These are phyloP conservation scores for Sipha maydis DNA, from an alignment of 2,888 invertebrate genomes.

Conservation along the genomic window DNA sequence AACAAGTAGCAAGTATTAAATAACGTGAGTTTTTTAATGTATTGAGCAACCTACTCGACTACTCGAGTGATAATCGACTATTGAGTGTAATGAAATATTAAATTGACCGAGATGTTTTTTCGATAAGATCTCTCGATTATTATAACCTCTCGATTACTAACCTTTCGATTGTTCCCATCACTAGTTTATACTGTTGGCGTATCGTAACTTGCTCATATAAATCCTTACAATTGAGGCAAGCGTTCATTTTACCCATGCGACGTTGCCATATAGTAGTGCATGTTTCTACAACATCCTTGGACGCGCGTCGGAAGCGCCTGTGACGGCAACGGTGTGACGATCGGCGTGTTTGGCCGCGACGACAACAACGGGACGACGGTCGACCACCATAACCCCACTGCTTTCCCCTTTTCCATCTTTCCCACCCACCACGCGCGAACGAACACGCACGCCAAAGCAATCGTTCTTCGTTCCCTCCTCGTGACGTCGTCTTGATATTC, in stretches of 20 bases:
- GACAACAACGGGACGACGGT: not conserved
- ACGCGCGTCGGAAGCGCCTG: not conserved
- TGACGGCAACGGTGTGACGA: not conserved
- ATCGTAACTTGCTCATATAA: too few relatives aligned
- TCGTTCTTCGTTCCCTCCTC: not conserved
- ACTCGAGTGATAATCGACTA: too few relatives aligned
- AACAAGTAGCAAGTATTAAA: too few relatives aligned
- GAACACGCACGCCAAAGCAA: not conserved
- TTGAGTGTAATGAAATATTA: too few relatives aligned
- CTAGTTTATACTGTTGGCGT: too few relatives aligned
- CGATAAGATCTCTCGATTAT: too few relatives aligned
- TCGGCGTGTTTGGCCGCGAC: slow-evolving; percentile 1
- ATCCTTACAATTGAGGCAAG: too few relatives aligned
- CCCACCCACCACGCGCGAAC: not conserved
- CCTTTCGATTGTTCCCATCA: too few relatives aligned
- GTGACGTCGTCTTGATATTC: not conserved
- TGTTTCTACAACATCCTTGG: slow-evolving; percentile 16
- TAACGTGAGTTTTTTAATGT: too few relatives aligned
- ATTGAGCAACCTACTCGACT: too few relatives aligned
- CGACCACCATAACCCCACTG: not conserved
- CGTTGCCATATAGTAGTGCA: not conserved
- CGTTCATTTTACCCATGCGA: not conserved
- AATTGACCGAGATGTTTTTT: too few relatives aligned
- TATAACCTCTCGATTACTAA: too few relatives aligned
- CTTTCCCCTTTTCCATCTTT: not conserved